Base-by-base conservation (phyloP, 2,113 vertebrate genomes). In the Onychostoma macrolepis region DNA sequence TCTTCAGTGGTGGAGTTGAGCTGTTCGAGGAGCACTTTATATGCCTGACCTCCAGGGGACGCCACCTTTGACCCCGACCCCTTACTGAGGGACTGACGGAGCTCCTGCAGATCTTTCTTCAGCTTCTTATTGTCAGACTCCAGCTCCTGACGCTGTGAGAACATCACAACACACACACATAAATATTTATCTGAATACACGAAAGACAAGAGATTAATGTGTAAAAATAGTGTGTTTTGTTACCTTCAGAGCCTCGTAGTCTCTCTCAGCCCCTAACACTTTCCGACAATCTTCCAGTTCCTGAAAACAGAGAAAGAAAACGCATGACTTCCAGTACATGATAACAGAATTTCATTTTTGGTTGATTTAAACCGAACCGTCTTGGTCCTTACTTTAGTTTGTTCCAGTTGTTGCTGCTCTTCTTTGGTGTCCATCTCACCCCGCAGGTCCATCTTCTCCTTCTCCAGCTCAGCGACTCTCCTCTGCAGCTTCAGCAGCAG, bases 231-330 rank as follows among this genome's bases (percentile, higher is more conserved):
- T 2, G 17, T 53, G 15, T 15, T 74, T 28, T 85, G 91, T 0
- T 95, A 99, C 98, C 97, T 99, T 99, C n/a, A 99, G 94, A 0
- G 96, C 97, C 87, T 99, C 98, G 58, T 98, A 96, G 88, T 99
- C 98, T 92, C 98, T 90, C 84, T 99, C 97, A 67, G 96, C 95
- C 87, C 96, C 96, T 93, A 96, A 95, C n/a, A 95, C 93, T 67
- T 92, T 96, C 90, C 89, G 96, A 87, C 95, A 95, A 91, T 97
- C 90, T 50, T 94, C 96, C 86, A 95, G 94, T 74, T 96, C 96
- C 98, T 99, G 12, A 63, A 9, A 85, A 85, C 67, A 50, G 86
- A 24, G 65, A 85, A 0, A 86, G 21, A 72, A n/a, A 26, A 1
- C 74, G 10, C 30, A 15, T 65, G 26, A 67, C 28, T 30, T 67